Base-by-base conservation (phyloP, 2,888 invertebrate genomes). In the Andrena haemorrhoa region DNA sequence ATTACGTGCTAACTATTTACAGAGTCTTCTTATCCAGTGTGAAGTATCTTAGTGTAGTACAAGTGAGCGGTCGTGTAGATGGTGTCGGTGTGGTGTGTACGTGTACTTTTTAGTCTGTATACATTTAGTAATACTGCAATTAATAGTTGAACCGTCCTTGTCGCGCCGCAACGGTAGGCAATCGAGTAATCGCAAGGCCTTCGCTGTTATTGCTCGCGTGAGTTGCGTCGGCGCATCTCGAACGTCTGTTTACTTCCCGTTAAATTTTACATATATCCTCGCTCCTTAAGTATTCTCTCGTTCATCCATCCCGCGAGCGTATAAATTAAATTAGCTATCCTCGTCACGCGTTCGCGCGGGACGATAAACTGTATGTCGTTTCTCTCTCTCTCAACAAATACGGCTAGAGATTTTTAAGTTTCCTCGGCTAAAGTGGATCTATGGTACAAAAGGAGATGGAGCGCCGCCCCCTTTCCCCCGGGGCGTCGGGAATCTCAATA, bases 61-160 rank as follows among this genome's bases (percentile, higher is more conserved):
- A 73, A 75, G 86, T 82, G 83, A 86, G 79, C 85, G 73, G 68
- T 83, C 75, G 74, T 88, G 78, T 87, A 61, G 68, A 31, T 83
- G 81, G 73, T 88, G 76, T 86, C 58, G 71, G 41, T 84, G 81
- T 84, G 71, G 53, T 70, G 60, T 83, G 68, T 83, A 61, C 79
- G 79, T 82, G 64, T 74, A 66, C 49, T 84, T 79, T 87, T 79
- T 87, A 88, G 88, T 92, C 88, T 93, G 92, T 90, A 88, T 93
- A 93, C 90, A 92, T 92, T 92, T 92, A 92, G 89, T 93, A 93
- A 93, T 93, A 93, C 93, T 93, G 93, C 89, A 89, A 92, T 92
- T 91, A 91, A 92, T 93, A 93, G 91, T 92, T 88, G 89, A 91
- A 92, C 89, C 91, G 91, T 84, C 85, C 71, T 81, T 79, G 74